Evolutionary conservation across 2,888 invertebrate species (phyloP).

Genomic region (Gymnoscelis rufifasciata): DNA sequence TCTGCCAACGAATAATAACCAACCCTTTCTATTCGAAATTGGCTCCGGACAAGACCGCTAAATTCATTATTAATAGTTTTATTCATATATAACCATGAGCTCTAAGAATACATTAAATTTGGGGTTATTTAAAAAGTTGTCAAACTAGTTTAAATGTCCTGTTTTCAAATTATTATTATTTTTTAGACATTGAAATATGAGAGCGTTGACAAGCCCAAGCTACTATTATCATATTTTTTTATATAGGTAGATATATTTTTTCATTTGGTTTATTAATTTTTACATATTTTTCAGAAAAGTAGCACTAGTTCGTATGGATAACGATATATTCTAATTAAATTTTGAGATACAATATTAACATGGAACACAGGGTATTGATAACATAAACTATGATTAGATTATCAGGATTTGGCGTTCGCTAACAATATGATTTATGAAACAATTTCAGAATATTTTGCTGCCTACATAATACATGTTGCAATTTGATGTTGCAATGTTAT

Average conservation of each 20-base stretch:
- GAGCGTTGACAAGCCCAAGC: too few relatives aligned
- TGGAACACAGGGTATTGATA: constrained; percentile 37
- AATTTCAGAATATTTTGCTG: constrained; percentile 57
- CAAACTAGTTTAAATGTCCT: background rate
- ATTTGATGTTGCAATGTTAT: too few relatives aligned
- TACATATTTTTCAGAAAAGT: too few relatives aligned
- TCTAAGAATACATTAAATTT: constrained; percentile 12
- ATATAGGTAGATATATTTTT: too few relatives aligned
- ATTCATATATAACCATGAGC: constrained; percentile 11
- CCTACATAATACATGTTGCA: constrained; percentile 39
- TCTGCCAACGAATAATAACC: constrained; percentile 66
- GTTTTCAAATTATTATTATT: background rate
- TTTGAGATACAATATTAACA: constrained; percentile 11
- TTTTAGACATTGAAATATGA: too few relatives aligned
- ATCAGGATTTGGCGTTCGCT: constrained; percentile 51
- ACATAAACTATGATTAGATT: constrained; percentile 53
- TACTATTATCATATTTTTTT: too few relatives aligned
- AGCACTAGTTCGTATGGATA: too few relatives aligned
- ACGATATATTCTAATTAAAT: background rate
- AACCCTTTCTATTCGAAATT: constrained; percentile 69
- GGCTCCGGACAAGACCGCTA: constrained; percentile 49
- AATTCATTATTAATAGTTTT: constrained; percentile 45
- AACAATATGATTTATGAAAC: constrained; percentile 52
- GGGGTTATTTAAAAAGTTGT: constrained; percentile 9
- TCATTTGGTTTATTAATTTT: too few relatives aligned